Base-by-base conservation (phyloP, 1,140 invertebrate species). In the Drosophila mayri region DNA sequence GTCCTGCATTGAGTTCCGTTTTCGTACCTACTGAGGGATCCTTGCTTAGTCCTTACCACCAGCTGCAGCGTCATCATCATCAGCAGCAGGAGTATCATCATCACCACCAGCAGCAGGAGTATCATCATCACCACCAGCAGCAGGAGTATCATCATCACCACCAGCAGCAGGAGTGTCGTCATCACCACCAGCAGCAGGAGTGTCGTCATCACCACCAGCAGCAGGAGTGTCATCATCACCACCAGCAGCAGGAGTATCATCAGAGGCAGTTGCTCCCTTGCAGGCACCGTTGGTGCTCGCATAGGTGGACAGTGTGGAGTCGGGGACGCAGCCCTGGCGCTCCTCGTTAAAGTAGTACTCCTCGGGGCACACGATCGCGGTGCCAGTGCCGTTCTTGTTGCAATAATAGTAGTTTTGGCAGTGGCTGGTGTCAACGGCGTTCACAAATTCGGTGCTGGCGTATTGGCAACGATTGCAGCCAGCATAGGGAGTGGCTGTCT, bases 391-490 rank as follows among this genome's bases (percentile, higher is more conserved):
- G 11, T 70, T 35, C 4, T 46, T 43, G 10, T 38, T 63, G 64
- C 83, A 87, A 11, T 74, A 83, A 16, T 63, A 76, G 38, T 83
- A 87, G 4, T 12, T n/a, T 6, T 11, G 14, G 41, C 83, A 87
- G 22, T 7, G 11, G 1, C 35, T 12, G 4, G 1, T 14, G 18
- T 66, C 22, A 1, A 83, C 79, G 32, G 63, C 64, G 64, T 87
- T 87, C 9, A 71, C 84, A 10, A 76, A 87, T 0, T 0, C 0
- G 0, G 9, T n/a, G 0, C 0, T 41, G 8, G 76, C 18, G 4
- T 43, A 59, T 46, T 80, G 79, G 37, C 83, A 87, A 9, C 83
- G 84, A 41, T 87, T 76, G 80, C 83, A 87, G 22, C 66, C 66
- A 0, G 0, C 0, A 0, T 0, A 9, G 3, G 79, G 38, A 0